Evolutionary conservation across 2,797 vertebrate species (phyloP).

Genomic region (Gouania willdenowi): DNA sequence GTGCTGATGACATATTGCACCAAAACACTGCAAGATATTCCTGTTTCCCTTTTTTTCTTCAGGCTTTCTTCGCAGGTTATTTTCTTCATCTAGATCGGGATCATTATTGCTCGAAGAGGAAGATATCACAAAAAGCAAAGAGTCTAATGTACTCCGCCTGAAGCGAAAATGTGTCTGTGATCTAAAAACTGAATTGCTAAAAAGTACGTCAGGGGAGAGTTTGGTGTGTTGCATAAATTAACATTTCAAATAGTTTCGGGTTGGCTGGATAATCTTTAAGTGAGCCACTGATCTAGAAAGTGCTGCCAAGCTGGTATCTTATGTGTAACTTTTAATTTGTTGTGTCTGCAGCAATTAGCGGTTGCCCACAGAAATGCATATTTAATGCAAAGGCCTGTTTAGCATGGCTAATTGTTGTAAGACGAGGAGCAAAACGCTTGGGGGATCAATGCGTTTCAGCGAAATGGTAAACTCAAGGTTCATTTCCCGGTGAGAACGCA

Average conservation of each 20-base stretch:
- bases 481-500: too few species aligned
- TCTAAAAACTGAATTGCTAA: slow-evolving; percentile 40
- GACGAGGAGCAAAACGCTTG: neutral
- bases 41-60: neutral
- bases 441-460: too few species aligned
- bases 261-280: slow-evolving; percentile 33
- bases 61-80: slow-evolving; percentile 16
- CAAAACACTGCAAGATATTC: slow-evolving; percentile 27
- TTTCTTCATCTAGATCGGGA: slow-evolving; percentile 14
- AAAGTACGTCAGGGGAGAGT: slow-evolving; percentile 29
- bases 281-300: slow-evolving; percentile 25
- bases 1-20: slow-evolving; percentile 30
- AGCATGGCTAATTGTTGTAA: slow-evolving; percentile 14
- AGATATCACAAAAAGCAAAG: slow-evolving; percentile 23
- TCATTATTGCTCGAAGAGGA: slow-evolving; percentile 45
- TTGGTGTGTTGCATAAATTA: slow-evolving; percentile 44
- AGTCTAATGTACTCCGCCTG: slow-evolving; percentile 25
- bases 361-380: slow-evolving; percentile 17
- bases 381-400: slow-evolving; percentile 14
- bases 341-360: slow-evolving; percentile 35
- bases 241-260: slow-evolving; percentile 32
- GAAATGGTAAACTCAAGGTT: too few species aligned
- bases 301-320: slow-evolving; percentile 11
- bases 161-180: slow-evolving; percentile 39
- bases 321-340: slow-evolving; percentile 42